A percentile compares a stretch with the other conserved stretches of the same genome.
phyloP scores from a whole-genome alignment of 2,113 vertebrate species.

The Porphyrio hochstetteri region DNA sequence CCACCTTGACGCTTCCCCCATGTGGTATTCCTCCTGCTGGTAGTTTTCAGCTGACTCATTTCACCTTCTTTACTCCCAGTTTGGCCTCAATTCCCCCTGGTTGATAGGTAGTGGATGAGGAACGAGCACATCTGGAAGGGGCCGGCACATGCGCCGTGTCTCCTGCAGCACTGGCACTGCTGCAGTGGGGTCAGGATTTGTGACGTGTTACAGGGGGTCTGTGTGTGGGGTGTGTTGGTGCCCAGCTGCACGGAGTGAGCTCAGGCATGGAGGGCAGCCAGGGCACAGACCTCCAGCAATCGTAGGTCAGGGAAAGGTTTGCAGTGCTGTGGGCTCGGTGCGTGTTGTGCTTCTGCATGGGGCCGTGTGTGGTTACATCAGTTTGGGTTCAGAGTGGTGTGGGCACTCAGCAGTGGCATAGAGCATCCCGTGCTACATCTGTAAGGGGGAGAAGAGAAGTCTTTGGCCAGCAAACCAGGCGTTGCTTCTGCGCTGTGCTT shows the following conservation, averaged over 20 bases:
- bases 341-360: background rate
- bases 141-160: fast-evolving
- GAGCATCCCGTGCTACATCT: fast-evolving
- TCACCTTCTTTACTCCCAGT: background rate
- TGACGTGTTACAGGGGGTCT: background rate
- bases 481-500: background rate
- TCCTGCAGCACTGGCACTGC: background rate
- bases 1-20: background rate
- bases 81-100: background rate
- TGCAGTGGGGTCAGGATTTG: background rate
- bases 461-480: fast-evolving
- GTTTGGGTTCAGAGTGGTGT: fast-evolving
- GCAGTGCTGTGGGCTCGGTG: background rate
- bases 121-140: background rate
- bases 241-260: constrained; percentile 1
- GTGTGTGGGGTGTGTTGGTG: background rate
- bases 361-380: too few species aligned
- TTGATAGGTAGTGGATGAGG: background rate
- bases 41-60: background rate
- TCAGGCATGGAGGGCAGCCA: background rate
- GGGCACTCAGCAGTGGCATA: background rate
- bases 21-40: fast-evolving
- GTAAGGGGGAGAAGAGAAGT: too few species aligned
- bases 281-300: background rate
- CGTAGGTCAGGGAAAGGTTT: background rate